These are phyloP conservation scores for Megaleporinus macrocephalus DNA, from an alignment of 2,113 vertebrate species.

Conservation along the genomic window DNA sequence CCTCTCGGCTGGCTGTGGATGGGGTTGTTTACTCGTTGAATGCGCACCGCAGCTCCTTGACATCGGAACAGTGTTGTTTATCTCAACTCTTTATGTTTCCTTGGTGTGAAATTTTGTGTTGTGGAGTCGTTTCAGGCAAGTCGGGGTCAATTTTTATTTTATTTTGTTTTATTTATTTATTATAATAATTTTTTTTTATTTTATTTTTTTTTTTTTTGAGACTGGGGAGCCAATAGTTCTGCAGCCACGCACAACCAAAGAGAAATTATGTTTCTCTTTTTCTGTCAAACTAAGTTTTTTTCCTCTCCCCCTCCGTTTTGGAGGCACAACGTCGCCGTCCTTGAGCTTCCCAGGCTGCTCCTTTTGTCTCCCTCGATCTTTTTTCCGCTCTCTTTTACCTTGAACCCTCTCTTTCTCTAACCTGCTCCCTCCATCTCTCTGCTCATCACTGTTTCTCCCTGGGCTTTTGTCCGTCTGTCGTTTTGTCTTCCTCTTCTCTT, in stretches of 20 bases:
- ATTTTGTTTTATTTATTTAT: background rate
- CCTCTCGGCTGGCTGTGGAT: background rate
- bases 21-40: background rate
- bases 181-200: too few relatives aligned
- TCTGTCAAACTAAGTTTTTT: slow-evolving; percentile 44
- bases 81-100: slow-evolving; percentile 11
- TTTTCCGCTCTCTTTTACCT: background rate
- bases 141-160: background rate
- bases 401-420: background rate
- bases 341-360: slow-evolving; percentile 47
- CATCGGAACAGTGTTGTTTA: slow-evolving; percentile 39
- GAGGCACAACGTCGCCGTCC: slow-evolving; percentile 31
- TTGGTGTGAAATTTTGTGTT: background rate
- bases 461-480: background rate
- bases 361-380: background rate
- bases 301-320: background rate
- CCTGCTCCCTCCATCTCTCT: background rate
- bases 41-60: background rate
- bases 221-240: background rate
- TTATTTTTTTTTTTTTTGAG: slow-evolving; percentile 15
- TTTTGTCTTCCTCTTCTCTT: background rate
- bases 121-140: background rate
- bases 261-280: slow-evolving; percentile 38
- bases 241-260: background rate
- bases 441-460: background rate